These are phyloP conservation scores for Gymnorhina tibicen DNA, from an alignment of 2,113 vertebrate genomes.

Conservation along the genomic window DNA sequence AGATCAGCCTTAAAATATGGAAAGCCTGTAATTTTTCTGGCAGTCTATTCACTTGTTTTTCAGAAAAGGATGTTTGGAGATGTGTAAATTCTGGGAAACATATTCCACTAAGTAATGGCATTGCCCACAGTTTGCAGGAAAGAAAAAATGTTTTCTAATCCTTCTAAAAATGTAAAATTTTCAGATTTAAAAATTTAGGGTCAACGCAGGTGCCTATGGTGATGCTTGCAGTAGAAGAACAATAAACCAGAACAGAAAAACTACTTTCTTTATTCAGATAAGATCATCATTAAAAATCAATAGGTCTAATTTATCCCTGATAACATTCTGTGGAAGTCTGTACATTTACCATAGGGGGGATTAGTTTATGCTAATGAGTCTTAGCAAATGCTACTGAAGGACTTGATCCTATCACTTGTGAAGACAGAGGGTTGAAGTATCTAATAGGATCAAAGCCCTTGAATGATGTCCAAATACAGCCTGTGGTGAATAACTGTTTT, in stretches of 20 bases:
- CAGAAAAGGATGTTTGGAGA: background rate
- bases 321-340: too few relatives aligned
- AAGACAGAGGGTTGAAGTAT: too few relatives aligned
- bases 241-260: background rate
- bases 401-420: too few relatives aligned
- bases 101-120: background rate
- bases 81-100: background rate
- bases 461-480: too few relatives aligned
- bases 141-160: background rate
- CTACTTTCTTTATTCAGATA: background rate
- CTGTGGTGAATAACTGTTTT: too few relatives aligned
- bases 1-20: background rate
- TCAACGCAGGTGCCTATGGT: background rate
- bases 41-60: background rate
- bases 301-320: too few relatives aligned
- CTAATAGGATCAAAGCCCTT: too few relatives aligned
- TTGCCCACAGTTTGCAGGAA: background rate
- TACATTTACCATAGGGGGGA: too few relatives aligned
- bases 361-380: too few relatives aligned
- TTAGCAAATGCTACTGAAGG: too few relatives aligned
- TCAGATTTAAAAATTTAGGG: background rate
- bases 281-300: too few relatives aligned
- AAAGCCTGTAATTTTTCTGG: background rate
- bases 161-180: background rate
- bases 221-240: background rate